phyloP scores from a whole-genome alignment of 2,113 vertebrate genomes.

The Struthio camelus region DNA sequence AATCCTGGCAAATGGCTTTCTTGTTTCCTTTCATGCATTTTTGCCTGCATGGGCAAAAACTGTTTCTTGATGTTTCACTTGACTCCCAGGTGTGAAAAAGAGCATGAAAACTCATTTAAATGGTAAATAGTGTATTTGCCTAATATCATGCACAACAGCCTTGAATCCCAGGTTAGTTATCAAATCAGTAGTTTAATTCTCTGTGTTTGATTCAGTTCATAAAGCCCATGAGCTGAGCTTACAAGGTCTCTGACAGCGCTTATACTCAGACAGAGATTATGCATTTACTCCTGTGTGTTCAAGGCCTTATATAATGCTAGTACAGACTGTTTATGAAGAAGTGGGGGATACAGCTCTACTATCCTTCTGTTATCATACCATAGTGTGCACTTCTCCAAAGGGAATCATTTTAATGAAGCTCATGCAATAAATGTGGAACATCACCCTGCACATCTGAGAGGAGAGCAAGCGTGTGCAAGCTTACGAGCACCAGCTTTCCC shows the following conservation, averaged over 20 bases:
- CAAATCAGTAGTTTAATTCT: slow-evolving; percentile 7
- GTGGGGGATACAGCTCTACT: background rate
- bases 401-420: background rate
- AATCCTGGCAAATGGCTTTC: background rate
- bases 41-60: background rate
- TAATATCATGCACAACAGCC: slow-evolving; percentile 19
- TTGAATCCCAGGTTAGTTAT: slow-evolving; percentile 32
- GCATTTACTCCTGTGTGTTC: background rate
- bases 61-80: background rate
- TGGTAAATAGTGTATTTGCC: slow-evolving; percentile 22
- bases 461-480: background rate
- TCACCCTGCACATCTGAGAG: background rate
- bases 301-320: background rate
- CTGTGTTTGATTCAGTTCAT: slow-evolving; percentile 25
- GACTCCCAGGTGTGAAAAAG: slow-evolving; percentile 25
- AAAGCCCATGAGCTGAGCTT: background rate
- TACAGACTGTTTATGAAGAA: background rate
- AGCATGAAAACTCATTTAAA: slow-evolving; percentile 6
- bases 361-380: background rate
- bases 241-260: background rate
- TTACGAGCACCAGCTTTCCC: background rate
- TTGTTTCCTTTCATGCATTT: background rate
- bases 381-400: background rate
- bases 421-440: background rate
- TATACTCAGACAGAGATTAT: background rate